These are phyloP conservation scores for Prionailurus bengalensis DNA, from an alignment of 2,113 vertebrate species.

Conservation along the genomic window DNA sequence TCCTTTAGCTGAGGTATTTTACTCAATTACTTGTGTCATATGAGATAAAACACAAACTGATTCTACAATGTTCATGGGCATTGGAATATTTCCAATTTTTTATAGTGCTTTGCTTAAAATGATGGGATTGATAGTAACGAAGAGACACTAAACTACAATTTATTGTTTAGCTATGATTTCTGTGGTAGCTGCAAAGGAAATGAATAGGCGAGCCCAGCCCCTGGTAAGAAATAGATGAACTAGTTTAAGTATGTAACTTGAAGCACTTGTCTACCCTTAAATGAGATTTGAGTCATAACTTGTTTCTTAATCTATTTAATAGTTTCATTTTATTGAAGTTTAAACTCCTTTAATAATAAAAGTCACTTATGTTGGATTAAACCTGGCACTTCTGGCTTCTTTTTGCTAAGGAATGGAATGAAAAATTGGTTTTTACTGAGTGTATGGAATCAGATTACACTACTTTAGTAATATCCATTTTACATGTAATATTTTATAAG, in stretches of 20 bases:
- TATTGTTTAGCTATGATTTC: conserved; percentile 19
- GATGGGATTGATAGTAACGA: background rate
- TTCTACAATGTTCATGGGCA: background rate
- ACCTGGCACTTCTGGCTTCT: background rate
- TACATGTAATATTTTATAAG: conserved; percentile 11
- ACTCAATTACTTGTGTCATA: conserved; percentile 12
- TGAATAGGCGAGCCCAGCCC: background rate
- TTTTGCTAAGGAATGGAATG: conserved; percentile 21
- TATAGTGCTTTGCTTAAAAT: conserved; percentile 32
- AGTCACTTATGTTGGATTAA: conserved; percentile 61
- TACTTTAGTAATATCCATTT: conserved; percentile 39
- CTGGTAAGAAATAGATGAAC: background rate
- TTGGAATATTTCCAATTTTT: background rate
- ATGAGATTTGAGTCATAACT: background rate
- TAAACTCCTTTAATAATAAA: conserved; percentile 56
- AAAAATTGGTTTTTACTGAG: conserved; percentile 51
- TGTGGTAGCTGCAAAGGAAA: background rate
- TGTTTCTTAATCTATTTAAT: conserved; percentile 44
- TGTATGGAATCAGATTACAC: background rate
- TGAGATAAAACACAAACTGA: conserved; percentile 3
- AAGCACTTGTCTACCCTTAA: background rate
- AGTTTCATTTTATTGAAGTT: conserved; percentile 64
- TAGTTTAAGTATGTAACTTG: background rate
- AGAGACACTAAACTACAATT: conserved; percentile 4
- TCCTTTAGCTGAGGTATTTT: background rate